These are phyloP conservation scores for Tenthredo notha DNA, from an alignment of 2,888 invertebrate species.

Conservation along the genomic window DNA sequence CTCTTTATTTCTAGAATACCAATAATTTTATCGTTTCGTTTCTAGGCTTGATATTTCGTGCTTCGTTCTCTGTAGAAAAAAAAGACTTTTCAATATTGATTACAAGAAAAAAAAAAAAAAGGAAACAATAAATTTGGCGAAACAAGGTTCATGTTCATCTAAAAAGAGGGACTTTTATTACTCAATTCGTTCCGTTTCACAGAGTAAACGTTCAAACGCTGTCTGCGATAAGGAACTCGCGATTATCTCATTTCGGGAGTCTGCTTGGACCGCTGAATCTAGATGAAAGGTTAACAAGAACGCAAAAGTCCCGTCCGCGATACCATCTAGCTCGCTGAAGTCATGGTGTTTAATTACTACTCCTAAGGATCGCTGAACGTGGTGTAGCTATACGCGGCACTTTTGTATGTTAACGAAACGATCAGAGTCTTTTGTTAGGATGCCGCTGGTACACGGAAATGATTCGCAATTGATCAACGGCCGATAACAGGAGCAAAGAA, in stretches of 20 bases:
- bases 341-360: slow-evolving; percentile 46
- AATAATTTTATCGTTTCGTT: not conserved
- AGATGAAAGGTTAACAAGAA: slow-evolving; percentile 45
- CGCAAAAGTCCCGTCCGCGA: slow-evolving; percentile 7
- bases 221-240: slow-evolving; percentile 12
- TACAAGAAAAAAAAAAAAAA: too few species aligned
- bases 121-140: not conserved
- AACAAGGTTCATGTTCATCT: not conserved
- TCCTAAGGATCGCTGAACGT: not conserved
- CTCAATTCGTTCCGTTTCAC: slow-evolving; percentile 9
- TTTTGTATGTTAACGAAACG: not conserved
- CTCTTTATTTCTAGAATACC: not conserved
- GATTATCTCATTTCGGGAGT: slow-evolving; percentile 1
- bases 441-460: not conserved
- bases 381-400: not conserved
- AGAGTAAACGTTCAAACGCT: slow-evolving; percentile 16
- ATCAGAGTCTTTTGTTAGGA: not conserved
- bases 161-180: not conserved
- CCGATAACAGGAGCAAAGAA: not conserved
- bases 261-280: slow-evolving; percentile 31
- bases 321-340: slow-evolving; percentile 18
- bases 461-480: not conserved
- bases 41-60: not conserved
- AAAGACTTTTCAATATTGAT: not conserved
- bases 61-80: not conserved